These are phyloP conservation scores for Papilio polyxenes DNA, from an alignment of 1,140 invertebrate genomes.

Conservation along the genomic window DNA sequence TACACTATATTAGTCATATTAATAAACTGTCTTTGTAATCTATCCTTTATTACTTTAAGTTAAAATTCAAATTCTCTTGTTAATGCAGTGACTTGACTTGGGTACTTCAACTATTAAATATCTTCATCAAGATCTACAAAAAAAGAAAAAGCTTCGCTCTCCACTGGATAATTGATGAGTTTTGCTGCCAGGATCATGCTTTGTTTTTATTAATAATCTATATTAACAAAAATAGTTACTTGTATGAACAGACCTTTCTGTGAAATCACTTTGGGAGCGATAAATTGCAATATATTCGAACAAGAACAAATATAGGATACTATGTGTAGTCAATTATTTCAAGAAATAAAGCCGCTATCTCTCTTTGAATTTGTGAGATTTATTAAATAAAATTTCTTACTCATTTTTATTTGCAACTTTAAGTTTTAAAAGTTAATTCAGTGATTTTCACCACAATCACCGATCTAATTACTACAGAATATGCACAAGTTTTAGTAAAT, in stretches of 20 bases:
- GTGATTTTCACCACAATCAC: too few species aligned
- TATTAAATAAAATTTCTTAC: too few species aligned
- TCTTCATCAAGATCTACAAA: slow-evolving; percentile 33
- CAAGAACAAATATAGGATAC: too few species aligned
- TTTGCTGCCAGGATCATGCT: slow-evolving; percentile 3
- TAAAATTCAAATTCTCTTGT: neutral
- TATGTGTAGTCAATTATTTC: too few species aligned
- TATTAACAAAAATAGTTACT: slow-evolving; percentile 7
- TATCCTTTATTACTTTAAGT: neutral
- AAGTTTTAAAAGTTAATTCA: too few species aligned
- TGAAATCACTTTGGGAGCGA: neutral
- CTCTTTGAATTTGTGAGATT: too few species aligned
- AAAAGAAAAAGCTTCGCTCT: slow-evolving; percentile 23
- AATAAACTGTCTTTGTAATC: neutral
- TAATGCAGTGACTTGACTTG: neutral
- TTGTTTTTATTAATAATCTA: slow-evolving; percentile 24
- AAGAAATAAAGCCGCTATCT: too few species aligned
- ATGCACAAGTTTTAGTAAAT: too few species aligned
- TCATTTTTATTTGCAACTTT: too few species aligned
- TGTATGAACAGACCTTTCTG: slow-evolving; percentile 1
- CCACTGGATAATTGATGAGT: slow-evolving; percentile 32
- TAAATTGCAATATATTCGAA: neutral
- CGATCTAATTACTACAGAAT: too few species aligned
- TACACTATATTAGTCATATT: neutral
- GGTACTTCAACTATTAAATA: slow-evolving; percentile 22